Evolutionary conservation across 1,140 invertebrate genomes (phyloP).

Genomic region (Saccostrea glomerata): DNA sequence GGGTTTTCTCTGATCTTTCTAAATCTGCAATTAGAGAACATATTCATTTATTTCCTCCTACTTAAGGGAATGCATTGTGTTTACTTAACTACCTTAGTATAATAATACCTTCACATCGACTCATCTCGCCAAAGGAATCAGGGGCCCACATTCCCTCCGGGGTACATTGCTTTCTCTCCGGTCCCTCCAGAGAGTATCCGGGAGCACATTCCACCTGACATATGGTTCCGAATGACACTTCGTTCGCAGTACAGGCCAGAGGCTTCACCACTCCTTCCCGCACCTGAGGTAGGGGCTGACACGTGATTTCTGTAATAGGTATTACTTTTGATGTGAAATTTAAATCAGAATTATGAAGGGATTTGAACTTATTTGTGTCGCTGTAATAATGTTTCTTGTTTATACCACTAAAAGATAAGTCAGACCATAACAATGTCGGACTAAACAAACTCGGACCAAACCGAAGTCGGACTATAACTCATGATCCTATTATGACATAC

Average conservation of each 20-base stretch:
- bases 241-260: constrained; percentile 66
- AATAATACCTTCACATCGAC: constrained; percentile 71
- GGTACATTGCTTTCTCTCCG: constrained; percentile 76
- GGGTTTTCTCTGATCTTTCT: no score
- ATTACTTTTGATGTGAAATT: not conserved
- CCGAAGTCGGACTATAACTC: no score
- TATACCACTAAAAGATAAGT: no score
- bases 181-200: constrained; percentile 78
- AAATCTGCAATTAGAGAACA: no score
- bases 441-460: no score
- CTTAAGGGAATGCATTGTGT: not conserved
- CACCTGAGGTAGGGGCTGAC: constrained; percentile 69
- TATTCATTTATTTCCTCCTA: not conserved
- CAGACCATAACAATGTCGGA: no score
- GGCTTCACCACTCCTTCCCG: constrained; percentile 71
- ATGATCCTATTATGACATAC: no score
- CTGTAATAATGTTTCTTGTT: no score
- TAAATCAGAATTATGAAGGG: not conserved
- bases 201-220: constrained; percentile 77
- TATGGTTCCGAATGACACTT: constrained; percentile 74
- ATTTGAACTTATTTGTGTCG: no score
- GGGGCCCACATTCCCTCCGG: constrained; percentile 78
- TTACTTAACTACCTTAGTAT: not conserved
- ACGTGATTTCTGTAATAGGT: constrained; percentile 72
- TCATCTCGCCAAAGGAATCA: constrained; percentile 60